These are phyloP conservation scores for Syrphus vitripennis DNA, from an alignment of 2,888 invertebrate genomes.

Conservation along the genomic window DNA sequence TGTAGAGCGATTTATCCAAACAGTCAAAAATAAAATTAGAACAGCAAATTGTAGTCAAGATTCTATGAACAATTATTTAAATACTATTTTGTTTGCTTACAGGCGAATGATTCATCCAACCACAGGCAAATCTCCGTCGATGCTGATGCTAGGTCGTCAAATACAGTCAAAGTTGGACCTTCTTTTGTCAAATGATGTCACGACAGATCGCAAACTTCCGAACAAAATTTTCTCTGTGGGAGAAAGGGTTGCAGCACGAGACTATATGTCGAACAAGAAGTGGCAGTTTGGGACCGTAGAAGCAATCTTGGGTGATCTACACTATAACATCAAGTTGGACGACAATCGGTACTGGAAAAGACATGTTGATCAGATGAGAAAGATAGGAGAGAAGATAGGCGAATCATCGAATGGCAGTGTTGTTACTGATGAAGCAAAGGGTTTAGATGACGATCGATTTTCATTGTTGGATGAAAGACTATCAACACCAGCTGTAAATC, in stretches of 20 bases:
- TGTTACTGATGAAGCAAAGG: not conserved
- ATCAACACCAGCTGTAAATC: not conserved
- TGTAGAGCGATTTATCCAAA: constrained; percentile 17
- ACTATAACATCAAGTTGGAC: constrained; percentile 16
- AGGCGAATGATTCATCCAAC: not conserved
- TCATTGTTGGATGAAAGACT: not conserved
- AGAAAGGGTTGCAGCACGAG: constrained; percentile 14
- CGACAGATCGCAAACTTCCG: constrained; percentile 1
- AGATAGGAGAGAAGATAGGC: constrained; percentile 2
- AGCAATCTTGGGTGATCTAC: constrained; percentile 10
- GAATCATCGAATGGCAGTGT: not conserved
- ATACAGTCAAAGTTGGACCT: constrained; percentile 25
- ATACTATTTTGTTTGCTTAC: constrained; percentile 27
- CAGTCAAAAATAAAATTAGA: constrained; percentile 23
- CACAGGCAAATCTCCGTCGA: constrained; percentile 1
- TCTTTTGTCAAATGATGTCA: constrained; percentile 1
- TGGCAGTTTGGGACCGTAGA: constrained; percentile 1
- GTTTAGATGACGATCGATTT: not conserved
- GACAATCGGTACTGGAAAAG: constrained; percentile 9
- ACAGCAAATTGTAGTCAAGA: constrained; percentile 4
- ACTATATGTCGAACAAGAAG: not conserved
- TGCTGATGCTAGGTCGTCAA: constrained; percentile 21
- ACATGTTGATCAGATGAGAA: constrained; percentile 12
- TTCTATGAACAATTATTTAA: constrained; percentile 11
- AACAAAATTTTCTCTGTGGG: not conserved